Conservation (phyloP, 2,797 vertebrate species). For the Megalops cyprinoides region DNA sequence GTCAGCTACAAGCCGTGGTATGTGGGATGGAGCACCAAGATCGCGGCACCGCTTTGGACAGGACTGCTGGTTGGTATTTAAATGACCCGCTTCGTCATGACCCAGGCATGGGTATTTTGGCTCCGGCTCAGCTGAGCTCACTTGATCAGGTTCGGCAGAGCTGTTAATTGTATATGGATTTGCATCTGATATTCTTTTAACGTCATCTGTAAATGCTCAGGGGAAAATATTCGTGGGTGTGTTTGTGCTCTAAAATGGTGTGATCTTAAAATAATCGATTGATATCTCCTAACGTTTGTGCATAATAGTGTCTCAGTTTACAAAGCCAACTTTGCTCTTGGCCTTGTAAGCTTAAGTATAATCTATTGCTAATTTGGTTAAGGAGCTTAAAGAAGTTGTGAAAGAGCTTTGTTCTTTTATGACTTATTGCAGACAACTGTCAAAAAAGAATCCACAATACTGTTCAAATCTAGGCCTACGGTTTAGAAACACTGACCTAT, state of each 20-base stretch:
- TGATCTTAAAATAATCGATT: not conserved
- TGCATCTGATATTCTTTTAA: no score
- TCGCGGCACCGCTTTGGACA: constrained; percentile 64
- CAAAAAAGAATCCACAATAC: no score
- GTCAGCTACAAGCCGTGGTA: constrained; percentile 56
- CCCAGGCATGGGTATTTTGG: not conserved
- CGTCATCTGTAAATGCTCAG: not conserved
- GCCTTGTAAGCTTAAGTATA: not conserved
- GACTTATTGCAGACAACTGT: no score
- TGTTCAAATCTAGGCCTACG: no score
- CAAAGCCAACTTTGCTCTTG: no score
- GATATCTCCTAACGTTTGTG: not conserved
- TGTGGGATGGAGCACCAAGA: constrained; percentile 56
- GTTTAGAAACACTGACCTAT: no score
- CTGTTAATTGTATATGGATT: not conserved
- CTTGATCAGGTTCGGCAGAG: not conserved
- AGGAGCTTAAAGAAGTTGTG: no score
- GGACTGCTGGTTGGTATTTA: constrained; percentile 58
- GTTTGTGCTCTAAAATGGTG: not conserved
- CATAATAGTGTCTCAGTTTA: not conserved
- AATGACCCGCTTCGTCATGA: constrained; percentile 25
- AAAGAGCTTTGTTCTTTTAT: not conserved
- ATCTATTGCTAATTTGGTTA: not conserved
- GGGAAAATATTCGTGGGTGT: not conserved
- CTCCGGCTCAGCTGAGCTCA: not conserved